Base-by-base conservation (phyloP, 2,113 vertebrate species). In the Sceloporus undulatus region DNA sequence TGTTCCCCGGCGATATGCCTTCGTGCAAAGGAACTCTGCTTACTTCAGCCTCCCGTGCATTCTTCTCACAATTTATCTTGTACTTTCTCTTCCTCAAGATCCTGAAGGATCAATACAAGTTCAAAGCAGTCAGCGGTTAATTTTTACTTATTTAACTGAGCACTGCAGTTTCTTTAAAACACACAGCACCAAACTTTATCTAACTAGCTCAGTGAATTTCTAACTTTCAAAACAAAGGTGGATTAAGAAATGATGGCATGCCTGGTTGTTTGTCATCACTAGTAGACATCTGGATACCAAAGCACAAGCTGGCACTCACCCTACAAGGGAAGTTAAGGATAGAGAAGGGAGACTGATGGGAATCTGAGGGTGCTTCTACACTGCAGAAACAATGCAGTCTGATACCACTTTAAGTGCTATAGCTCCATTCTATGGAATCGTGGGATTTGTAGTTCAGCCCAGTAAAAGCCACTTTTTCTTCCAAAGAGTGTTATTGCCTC, bases 121-220 rank as follows among this genome's bases (percentile, higher is more conserved):
- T 81, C 79, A 81, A 81, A 65, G 56, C 79, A 81, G 59, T 40
- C 79, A 40, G n/a, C 19, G 65, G 56, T 81, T 59, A 34, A n/a
- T 76, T 59, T 79, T 40, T 81, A 65, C 56, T 81, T 81, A 38
- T 38, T 81, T 81, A 40, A 81, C 21, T 65, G 79, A 81, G 34
- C 79, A 81, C 29, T 38, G 56, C 56, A 81, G 56, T 65, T 13
- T 59, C 10, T 62, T 16, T 81, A 65, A 23, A 65, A 40, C 25
- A 9, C 23, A 27, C 10, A 9, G 1, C 29, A 71, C 6, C 3
- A 65, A 80, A 80, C 54, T 25, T 77, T 77, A 23, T 40, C 38
- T 77, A 80, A 80, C 42, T 79, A 54, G 29, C 54, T 34, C 29
- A 59, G n/a, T 9, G 29, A 59, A 27, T 16, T 34, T 9, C 54